Base-by-base conservation (phyloP, 2,888 invertebrate genomes). In the Ochropacha duplaris region DNA sequence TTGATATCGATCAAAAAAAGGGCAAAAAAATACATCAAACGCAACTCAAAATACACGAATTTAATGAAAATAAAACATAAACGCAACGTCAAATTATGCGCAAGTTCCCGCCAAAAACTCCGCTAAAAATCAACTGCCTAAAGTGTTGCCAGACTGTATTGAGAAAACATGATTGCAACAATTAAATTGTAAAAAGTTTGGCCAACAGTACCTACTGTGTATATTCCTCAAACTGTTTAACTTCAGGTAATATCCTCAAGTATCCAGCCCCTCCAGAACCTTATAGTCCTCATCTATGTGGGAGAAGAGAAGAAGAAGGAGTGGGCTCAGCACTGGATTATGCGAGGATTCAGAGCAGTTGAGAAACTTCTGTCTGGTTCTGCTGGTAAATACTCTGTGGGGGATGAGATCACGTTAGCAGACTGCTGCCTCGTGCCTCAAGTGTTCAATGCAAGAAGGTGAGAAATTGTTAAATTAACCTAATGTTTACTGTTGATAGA, bases 351-450 rank as follows among this genome's bases (percentile, higher is more conserved):
- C 81, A 93, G 95, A 82, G 99, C 98, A 0, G 95, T 99, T 8
- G 99, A 99, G 90, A 96, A 96, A 80, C 91, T 98, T 34, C 89
- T 99, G 11, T 95, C 96, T 0, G 94, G 96, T 2, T 96, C 96
- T 54, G 96, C 98, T 54, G 98, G 98, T 9, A 97, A 97, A 82
- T 99, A 97, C 81, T 98, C 97, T 79, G 97, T 98, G 3, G 99
- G 99, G 0, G 98, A 99, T 87, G 96, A 97, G 70, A 96, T 99
- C 60, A 97, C 98, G 0, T 90, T 99, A 79, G 99, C 99, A 5
- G 99, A 99, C 87, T 97, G 98, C 78, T 99, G 98, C 83, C 93
- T 99, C 60, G 97, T 99, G 55, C 99, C 99, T 52, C 99, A 99
- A 92, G 96, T 99, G 56, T 98, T 97, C 84, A 98, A 98, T 92